Base-by-base conservation (phyloP, 2,888 invertebrate genomes). In the Aleiodes testaceus region DNA sequence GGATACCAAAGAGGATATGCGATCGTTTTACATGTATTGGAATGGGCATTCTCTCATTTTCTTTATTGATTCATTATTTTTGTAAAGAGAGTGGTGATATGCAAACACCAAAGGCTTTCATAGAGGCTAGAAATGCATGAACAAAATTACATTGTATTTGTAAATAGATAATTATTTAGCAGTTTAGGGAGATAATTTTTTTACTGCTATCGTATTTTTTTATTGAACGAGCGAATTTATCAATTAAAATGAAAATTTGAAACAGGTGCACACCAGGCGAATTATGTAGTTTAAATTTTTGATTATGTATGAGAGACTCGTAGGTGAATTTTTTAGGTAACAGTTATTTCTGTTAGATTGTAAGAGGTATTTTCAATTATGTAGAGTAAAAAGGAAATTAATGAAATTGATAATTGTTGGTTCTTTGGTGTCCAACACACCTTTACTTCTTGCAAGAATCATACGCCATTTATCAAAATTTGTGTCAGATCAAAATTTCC, bases 1-100 rank as follows among this genome's bases (percentile, higher is more conserved):
- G 59, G 59, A 59, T 59, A 59, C 59, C 59, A 59, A 59, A 59
- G 59, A 59, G 36, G 36, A 59, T 59, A 36, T 59, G 36, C 36
- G 59, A 42, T 18, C 59, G 59, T 42, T 59, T 36, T 30, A 14
- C n/a, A 36, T 36, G 36, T 59, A 42, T 59, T 59, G 59, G 59
- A 36, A 59, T 59, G 59, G 20, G 55, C 55, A 36, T 36, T 36
- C 9, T 36, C 11, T 11, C 9, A 36, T 36, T 55, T 59, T 49
- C 6, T 49, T 49, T 26, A 22, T 16, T 14, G 7, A 18, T 36
- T 36, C 42, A 9, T 18, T 59, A 7, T 7, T 4, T 59, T 59
- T 30, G 5, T 42, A 16, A 16, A 36, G 36, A 59, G 36, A 16
- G 16, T 18, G 36, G 59, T 14, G 36, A 59, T 36, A 7, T 59